Conservation (phyloP, 2,797 vertebrate genomes). For the Macropodus opercularis region DNA sequence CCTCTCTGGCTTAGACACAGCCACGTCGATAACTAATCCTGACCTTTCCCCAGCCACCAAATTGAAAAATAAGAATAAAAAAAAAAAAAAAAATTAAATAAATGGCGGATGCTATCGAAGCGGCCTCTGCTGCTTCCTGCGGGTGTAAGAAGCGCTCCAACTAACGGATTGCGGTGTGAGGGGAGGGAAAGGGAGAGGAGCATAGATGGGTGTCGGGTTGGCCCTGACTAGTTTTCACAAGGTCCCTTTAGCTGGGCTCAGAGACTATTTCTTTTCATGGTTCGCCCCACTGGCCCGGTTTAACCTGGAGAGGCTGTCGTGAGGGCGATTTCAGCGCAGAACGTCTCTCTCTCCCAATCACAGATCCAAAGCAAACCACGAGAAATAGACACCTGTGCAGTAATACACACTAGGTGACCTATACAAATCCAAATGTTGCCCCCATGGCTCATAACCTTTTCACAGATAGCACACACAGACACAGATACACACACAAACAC, state of each 20-base stretch:
- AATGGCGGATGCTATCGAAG: slow-evolving; percentile 82
- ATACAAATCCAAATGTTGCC: slow-evolving; percentile 45
- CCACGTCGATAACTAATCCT: slow-evolving; percentile 86
- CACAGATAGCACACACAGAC: slow-evolving; percentile 35
- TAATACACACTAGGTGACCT: slow-evolving; percentile 51
- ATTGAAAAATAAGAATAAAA: slow-evolving; percentile 85
- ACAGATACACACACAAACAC: slow-evolving; percentile 30
- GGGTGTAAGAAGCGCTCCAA: slow-evolving; percentile 70
- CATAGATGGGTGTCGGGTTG: slow-evolving; percentile 40
- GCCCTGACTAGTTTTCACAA: slow-evolving; percentile 62
- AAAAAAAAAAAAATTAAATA: slow-evolving; percentile 85
- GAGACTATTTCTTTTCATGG: slow-evolving; percentile 61
- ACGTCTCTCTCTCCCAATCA: slow-evolving; percentile 29
- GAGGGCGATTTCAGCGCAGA: slow-evolving; percentile 25
- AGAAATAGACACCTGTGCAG: slow-evolving; percentile 18
- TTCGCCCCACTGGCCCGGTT: slow-evolving; percentile 41
- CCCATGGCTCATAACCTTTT: slow-evolving; percentile 62
- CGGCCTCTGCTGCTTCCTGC: slow-evolving; percentile 68
- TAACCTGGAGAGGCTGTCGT: slow-evolving; percentile 30
- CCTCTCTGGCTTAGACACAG: slow-evolving; percentile 77
- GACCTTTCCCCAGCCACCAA: slow-evolving; percentile 83
- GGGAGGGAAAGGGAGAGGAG: slow-evolving; percentile 33
- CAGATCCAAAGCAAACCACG: slow-evolving; percentile 33
- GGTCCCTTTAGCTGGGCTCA: slow-evolving; percentile 55
- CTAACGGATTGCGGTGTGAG: slow-evolving; percentile 75